Percentiles rank a stretch among this genome's conserved stretches.
These are phyloP conservation scores for Sanderia malayensis DNA, from an alignment of 30 jellyfish, hydroid and myxozoan genomes.

Conservation along the genomic window DNA sequence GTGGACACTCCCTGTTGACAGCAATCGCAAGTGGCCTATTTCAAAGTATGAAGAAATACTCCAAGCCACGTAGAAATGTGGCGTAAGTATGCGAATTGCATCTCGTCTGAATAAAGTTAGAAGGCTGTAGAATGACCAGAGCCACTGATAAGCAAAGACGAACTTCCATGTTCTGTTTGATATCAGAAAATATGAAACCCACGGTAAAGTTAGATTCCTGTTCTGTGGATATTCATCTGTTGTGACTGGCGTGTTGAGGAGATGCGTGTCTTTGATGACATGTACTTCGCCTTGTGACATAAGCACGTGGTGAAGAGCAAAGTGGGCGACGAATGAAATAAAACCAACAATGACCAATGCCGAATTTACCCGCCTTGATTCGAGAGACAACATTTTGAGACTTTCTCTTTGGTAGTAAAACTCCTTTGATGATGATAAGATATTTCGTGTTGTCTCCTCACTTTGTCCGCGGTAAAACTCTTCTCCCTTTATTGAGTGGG, in stretches of 20 bases:
- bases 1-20: slow-evolving; percentile 5
- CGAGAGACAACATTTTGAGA: not conserved
- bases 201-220: not conserved
- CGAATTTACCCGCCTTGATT: slow-evolving; percentile 1
- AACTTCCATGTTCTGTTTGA: slow-evolving; percentile 34
- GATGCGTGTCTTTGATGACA: not conserved
- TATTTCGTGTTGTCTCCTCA: no score
- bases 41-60: slow-evolving; percentile 47
- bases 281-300: not conserved
- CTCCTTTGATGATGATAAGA: no score
- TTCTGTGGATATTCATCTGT: no score
- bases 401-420: no score
- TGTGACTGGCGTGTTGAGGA: no score
- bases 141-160: slow-evolving; percentile 51
- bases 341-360: slow-evolving; percentile 8
- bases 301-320: not conserved
- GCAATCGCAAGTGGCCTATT: slow-evolving; percentile 22
- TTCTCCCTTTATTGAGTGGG: no score
- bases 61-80: slow-evolving; percentile 49
- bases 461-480: no score
- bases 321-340: not conserved
- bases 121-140: slow-evolving; percentile 53
- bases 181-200: not conserved
- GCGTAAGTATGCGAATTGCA: slow-evolving; percentile 26
- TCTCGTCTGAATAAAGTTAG: slow-evolving; percentile 22